Percentiles rank a stretch among this genome's conserved stretches.
Evolutionary conservation across 2,888 invertebrate species (phyloP).

Genomic region (Pantelozetes paolii): DNA sequence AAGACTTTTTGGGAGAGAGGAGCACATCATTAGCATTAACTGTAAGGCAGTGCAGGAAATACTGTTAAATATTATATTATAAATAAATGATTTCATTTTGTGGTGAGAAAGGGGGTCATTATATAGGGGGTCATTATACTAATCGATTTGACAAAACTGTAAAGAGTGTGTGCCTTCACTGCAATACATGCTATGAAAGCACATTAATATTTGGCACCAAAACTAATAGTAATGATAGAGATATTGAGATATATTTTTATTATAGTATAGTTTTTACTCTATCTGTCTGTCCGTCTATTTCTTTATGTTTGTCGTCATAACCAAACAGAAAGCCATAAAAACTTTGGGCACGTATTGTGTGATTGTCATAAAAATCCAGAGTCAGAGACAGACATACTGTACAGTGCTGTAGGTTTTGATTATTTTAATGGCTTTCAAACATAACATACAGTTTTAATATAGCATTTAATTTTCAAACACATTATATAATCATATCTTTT

Average conservation of each 20-base stretch:
- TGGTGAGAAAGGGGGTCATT: conserved; percentile 34
- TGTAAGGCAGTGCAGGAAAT: conserved; percentile 11
- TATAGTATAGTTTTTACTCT: not conserved
- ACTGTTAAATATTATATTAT: conserved; percentile 33
- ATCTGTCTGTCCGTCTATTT: not conserved
- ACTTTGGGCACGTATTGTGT: conserved; percentile 20
- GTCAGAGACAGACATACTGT: not conserved
- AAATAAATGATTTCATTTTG: conserved; percentile 35
- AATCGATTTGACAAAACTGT: conserved; percentile 36
- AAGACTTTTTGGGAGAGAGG: conserved; percentile 5
- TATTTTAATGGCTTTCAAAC: conserved; percentile 13
- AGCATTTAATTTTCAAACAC: not conserved
- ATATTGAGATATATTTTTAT: not conserved
- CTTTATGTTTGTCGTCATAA: not conserved
- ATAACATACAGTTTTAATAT: not conserved
- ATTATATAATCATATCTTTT: not conserved
- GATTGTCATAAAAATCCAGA: not conserved
- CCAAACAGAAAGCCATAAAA: not conserved
- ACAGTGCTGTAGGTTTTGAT: not conserved
- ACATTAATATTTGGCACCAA: conserved; percentile 5
- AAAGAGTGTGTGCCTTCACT: conserved; percentile 5
- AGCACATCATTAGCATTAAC: conserved; percentile 36
- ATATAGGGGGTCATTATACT: conserved; percentile 33
- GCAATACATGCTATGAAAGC: not conserved
- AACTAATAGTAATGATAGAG: conserved; percentile 12